Evolutionary conservation across 2,797 vertebrate genomes (phyloP).

Genomic region (Manis pentadactyla): DNA sequence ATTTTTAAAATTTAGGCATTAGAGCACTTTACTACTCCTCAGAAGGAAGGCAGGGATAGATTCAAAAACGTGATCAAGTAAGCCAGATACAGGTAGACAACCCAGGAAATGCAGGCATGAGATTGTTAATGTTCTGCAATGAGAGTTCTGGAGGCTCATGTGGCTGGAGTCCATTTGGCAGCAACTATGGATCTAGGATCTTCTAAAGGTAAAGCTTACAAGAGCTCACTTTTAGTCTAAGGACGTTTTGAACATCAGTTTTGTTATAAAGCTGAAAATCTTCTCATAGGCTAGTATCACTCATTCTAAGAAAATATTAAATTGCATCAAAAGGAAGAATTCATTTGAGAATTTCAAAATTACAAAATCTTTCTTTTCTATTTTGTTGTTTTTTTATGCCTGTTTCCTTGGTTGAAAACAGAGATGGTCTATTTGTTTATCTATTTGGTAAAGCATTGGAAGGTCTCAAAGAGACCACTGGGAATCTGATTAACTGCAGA

Average conservation of each 20-base stretch:
- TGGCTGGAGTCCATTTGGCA: not conserved
- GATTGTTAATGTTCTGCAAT: not conserved
- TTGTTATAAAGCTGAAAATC: not conserved
- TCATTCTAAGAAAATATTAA: not conserved
- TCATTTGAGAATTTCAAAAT: not conserved
- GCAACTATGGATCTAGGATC: not conserved
- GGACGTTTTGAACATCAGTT: not conserved
- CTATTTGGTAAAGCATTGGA: not conserved
- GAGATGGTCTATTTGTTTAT: not conserved
- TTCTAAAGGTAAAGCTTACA: not conserved
- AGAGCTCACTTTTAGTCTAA: not conserved
- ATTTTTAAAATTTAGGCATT: not conserved
- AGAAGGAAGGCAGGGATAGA: not conserved
- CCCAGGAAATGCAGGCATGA: not conserved
- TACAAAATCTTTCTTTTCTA: constrained; percentile 14
- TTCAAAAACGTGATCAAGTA: not conserved
- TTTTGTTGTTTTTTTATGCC: not conserved
- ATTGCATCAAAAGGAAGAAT: not conserved
- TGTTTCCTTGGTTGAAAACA: constrained; percentile 25
- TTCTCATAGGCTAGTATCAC: not conserved
- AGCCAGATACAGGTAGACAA: not conserved
- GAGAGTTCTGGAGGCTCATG: not conserved
- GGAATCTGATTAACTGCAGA: not conserved
- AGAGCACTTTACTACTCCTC: not conserved
- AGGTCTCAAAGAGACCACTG: not conserved